Evolutionary conservation across 2,113 vertebrate genomes (phyloP).

Genomic region (Tragelaphus scriptus): DNA sequence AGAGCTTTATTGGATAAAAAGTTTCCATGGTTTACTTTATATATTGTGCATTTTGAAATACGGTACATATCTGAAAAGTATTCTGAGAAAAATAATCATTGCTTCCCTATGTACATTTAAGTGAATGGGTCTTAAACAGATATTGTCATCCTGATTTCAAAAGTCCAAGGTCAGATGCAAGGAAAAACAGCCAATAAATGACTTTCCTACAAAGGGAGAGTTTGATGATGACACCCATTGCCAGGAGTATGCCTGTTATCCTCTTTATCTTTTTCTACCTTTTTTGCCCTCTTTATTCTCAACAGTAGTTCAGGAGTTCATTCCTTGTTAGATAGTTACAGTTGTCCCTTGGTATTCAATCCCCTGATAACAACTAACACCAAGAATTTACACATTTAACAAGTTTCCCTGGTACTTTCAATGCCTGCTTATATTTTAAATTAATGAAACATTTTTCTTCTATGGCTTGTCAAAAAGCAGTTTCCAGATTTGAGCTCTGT

Average conservation of each 20-base stretch:
- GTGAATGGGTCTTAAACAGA: constrained; percentile 21
- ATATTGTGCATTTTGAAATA: constrained; percentile 48
- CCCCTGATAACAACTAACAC: not conserved
- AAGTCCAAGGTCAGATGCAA: constrained; percentile 9
- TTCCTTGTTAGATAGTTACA: not conserved
- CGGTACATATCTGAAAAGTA: not conserved
- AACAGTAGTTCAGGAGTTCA: not conserved
- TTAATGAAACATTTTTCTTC: constrained; percentile 10
- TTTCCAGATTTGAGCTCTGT: not conserved
- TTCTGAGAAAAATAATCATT: constrained; percentile 47
- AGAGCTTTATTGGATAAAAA: constrained; percentile 48
- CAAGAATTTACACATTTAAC: constrained; percentile 16
- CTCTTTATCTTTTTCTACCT: not conserved
- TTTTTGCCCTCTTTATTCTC: not conserved
- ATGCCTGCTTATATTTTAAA: constrained; percentile 25
- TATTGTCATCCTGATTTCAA: constrained; percentile 13
- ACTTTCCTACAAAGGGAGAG: not conserved
- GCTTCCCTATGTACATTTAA: constrained; percentile 23
- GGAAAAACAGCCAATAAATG: not conserved
- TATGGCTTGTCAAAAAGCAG: not conserved
- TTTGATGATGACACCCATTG: not conserved
- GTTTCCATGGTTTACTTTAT: constrained; percentile 39
- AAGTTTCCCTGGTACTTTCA: constrained; percentile 17
- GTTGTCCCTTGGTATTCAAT: not conserved
- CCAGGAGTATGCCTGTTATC: not conserved